phyloP scores from a whole-genome alignment of 2,113 vertebrate species.

The Dasyornis broadbenti region DNA sequence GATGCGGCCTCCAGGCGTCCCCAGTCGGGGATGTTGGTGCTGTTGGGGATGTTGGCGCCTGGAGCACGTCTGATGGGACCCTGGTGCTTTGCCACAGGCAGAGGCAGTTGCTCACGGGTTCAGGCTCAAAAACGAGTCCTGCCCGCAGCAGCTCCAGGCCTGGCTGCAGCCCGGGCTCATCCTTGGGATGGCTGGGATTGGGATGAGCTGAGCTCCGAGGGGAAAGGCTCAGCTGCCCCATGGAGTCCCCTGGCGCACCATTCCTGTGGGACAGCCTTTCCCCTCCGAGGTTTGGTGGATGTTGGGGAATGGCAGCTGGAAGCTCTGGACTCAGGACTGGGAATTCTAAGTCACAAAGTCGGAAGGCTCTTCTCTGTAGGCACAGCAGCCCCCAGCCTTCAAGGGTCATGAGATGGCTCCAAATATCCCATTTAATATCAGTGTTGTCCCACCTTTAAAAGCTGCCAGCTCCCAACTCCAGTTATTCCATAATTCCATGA shows the following conservation, averaged over 20 bases:
- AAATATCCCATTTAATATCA: not conserved
- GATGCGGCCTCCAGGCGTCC: not conserved
- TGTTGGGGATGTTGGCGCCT: no score
- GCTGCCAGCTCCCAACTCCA: not conserved
- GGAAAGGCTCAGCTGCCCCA: not conserved
- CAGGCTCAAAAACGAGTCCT: fast-evolving
- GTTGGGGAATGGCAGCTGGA: not conserved
- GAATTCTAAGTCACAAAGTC: not conserved
- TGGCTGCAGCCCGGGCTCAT: not conserved
- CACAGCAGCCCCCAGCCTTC: not conserved
- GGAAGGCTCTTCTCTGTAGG: not conserved
- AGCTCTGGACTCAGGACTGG: not conserved
- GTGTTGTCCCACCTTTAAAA: not conserved
- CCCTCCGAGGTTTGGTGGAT: not conserved
- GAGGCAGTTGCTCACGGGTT: not conserved
- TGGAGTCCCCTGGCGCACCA: not conserved
- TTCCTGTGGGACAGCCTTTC: not conserved
- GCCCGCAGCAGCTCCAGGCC: not conserved
- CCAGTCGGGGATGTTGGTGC: not conserved
- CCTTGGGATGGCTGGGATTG: not conserved
- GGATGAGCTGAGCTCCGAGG: not conserved
- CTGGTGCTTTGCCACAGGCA: not conserved
- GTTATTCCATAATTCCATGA: not conserved
- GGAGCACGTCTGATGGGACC: not conserved
- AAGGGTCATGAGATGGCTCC: not conserved